Base-by-base conservation (phyloP, 2,888 invertebrate genomes). In the Sialis fuliginosa region DNA sequence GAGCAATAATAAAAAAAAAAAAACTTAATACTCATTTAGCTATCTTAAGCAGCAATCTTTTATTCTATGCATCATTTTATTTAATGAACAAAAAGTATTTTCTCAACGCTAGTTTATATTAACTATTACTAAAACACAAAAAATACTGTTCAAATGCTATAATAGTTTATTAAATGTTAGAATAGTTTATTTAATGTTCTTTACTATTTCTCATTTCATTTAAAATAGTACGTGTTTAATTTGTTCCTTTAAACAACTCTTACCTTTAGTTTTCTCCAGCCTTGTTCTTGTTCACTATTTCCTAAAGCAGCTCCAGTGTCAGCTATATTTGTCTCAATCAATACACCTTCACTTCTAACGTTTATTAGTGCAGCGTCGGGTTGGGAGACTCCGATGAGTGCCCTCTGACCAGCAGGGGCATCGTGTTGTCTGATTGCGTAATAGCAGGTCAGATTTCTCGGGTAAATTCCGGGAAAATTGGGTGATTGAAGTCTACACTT, bases 381-480 rank as follows among this genome's bases (percentile, higher is more conserved):
- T 63, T 89, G 89, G 57, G 79, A 77, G 43, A 91, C 86, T 51
- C 83, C 79, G 60, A 91, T 88, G 57, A 90, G 71, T 31, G 90
- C 89, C 63, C 88, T 87, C 67, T 88, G 88, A 56, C 89, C 89
- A 58, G 77, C 75, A 50, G 89, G 87, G 57, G 86, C 81, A 62
- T 84, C 83, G 64, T 88, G 84, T 68, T 77, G 82, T 53, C 86
- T 70, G 48, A 91, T 86, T 41, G 91, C 88, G 64, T 88, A 95
- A 68, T 91, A 90, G 64, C 95, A 95, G 51, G 92, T 90, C 58
- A 93, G 77, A 66, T 92, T 92, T 54, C 92, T 76, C 4, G 92
- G 92, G 67, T 93, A 93, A 55, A 91, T 79, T 55, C 90, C 91
- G 32, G 91, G 91, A 67, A 85, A 91, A 71, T 90, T 90, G 44